Evolutionary conservation across 2,113 vertebrate species (phyloP).

Genomic region (Nothoprocta perdicaria): DNA sequence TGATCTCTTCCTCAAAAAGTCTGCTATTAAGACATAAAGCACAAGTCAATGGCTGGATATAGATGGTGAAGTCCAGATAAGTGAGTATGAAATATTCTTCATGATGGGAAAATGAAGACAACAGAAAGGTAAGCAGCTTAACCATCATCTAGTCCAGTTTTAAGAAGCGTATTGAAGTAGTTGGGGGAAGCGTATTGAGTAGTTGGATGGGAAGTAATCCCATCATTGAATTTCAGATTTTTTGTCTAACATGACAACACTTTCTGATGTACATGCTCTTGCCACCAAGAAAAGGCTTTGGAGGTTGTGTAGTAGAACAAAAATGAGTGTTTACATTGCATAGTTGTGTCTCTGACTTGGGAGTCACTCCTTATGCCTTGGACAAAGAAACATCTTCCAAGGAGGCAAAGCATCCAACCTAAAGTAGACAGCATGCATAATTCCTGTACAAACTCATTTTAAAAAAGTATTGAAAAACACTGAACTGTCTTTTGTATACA

Average conservation of each 20-base stretch:
- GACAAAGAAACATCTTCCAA: not conserved
- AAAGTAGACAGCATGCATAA: not conserved
- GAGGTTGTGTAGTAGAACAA: not conserved
- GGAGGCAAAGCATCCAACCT: not conserved
- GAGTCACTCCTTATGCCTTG: not conserved
- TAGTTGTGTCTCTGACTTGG: not conserved
- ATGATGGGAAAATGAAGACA: not conserved
- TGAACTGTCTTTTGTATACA: not conserved
- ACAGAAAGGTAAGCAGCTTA: not conserved
- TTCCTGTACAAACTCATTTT: not conserved
- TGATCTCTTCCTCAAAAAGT: not conserved
- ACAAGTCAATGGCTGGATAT: not conserved
- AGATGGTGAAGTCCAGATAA: not conserved
- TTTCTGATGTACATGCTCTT: not conserved
- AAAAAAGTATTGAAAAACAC: not conserved
- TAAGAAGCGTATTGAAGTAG: not conserved
- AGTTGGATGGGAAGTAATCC: not conserved
- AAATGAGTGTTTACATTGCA: not conserved
- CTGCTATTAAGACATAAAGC: not conserved
- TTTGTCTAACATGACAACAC: not conserved
- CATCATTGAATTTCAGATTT: not conserved
- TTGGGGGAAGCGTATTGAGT: not conserved
- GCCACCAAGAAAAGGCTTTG: not conserved
- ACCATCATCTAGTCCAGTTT: not conserved
- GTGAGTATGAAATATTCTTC: not conserved